Evolutionary conservation across 2,888 invertebrate species (phyloP), one percentile per base, ranked within the genome.

Genomic region (Sialis fuliginosa): DNA sequence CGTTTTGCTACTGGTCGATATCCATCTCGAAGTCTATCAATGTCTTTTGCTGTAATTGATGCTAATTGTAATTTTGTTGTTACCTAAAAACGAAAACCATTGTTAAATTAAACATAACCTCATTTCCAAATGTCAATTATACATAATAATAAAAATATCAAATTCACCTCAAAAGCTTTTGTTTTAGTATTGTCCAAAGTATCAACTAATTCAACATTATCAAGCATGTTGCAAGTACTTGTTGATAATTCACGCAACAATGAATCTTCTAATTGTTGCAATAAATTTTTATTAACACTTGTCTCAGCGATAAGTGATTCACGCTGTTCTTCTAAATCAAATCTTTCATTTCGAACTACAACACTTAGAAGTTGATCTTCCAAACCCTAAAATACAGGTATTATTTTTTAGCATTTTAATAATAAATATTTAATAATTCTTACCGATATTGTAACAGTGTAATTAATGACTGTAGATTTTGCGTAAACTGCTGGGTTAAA

Each of bases 351-450:
- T 54, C 86, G 75, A 0, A 92, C 91, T 0, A 92, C 91, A 0
- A 91, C 88, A 56, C 89, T 85, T 2, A 93, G 68, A 0, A 93
- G 68, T 60, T 93, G 92, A 62, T 92, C 90, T 65, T 93, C 92
- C 44, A 93, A 66, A 41, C 91, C 89, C 80, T 82, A 5, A 12
- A 43, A 9, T 10, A 43, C n/a, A 33, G 9, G 2, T 33, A 33
- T 6, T 43, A 49, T 13, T 13, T 7, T 43, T 9, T 30, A 9
- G 6, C 33, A 5, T 13, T 32, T 6, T 12, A 12, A 41, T 8
- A 22, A 41, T n/a, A 22, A 45, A 30, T 32, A n/a, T 34, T 12
- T 12, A 10, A 33, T 39, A 33, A 13, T 46, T 57, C 62, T 56
- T 57, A 80, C 83, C 55, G 79, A 78, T 33, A 83, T 71, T 0